Conservation (phyloP, 2,797 vertebrate species). For the Coracias cyanogaster region DNA sequence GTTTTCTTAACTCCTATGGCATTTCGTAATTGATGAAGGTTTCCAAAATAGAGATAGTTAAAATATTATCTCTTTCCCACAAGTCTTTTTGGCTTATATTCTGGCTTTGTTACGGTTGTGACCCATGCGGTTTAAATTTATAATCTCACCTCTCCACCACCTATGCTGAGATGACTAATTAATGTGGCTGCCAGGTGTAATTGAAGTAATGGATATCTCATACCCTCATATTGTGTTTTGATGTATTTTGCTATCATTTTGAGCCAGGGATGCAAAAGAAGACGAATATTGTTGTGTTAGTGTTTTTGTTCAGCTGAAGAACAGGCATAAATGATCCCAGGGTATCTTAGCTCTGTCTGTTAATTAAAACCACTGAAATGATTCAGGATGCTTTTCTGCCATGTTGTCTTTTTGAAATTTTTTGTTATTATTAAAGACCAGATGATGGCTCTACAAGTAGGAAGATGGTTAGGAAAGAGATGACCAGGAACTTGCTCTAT, state of each 20-base stretch:
- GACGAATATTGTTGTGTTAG: neutral
- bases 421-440: neutral
- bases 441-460: neutral
- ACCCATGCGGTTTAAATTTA: neutral
- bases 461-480: neutral
- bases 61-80: constrained; percentile 73
- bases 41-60: constrained; percentile 68
- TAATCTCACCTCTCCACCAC: constrained; percentile 20
- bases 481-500: neutral
- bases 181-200: neutral
- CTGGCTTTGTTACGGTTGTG: neutral
- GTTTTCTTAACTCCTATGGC: constrained; percentile 66
- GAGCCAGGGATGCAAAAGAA: constrained; percentile 25
- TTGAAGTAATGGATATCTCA: neutral
- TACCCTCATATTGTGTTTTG: constrained; percentile 45
- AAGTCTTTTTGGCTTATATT: constrained; percentile 35
- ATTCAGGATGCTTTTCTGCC: neutral
- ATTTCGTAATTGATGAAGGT: constrained; percentile 60
- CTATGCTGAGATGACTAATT: constrained; percentile 31
- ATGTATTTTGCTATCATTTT: constrained; percentile 33
- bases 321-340: neutral
- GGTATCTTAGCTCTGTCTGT: neutral
- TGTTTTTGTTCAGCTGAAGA: neutral
- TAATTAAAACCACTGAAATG: neutral
- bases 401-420: neutral